A percentile compares a stretch with the other conserved stretches of the same genome.
Evolutionary conservation across 92 coral and sea anemone species (phyloP).

Genomic region (Epizoanthus scotinus): DNA sequence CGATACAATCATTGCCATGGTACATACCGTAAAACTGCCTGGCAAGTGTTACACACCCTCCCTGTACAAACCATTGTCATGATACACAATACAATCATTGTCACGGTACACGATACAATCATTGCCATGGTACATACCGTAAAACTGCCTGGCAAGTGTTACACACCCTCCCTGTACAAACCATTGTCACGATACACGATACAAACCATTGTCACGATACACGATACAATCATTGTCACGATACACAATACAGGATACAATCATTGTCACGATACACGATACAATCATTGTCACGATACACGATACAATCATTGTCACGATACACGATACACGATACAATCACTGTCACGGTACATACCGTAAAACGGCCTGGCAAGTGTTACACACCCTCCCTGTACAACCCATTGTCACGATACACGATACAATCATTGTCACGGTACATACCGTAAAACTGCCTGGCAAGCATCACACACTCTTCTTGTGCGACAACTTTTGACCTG

Average conservation of each 20-base stretch:
- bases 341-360: conserved; percentile 22
- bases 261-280: conserved; percentile 13
- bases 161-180: conserved; percentile 86
- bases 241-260: conserved; percentile 37
- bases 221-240: conserved; percentile 63
- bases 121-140: conserved; percentile 16
- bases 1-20: no score
- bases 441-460: conserved; percentile 65
- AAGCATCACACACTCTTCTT: conserved; percentile 82
- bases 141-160: conserved; percentile 66
- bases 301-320: no score
- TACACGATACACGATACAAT: conserved; percentile 90
- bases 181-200: conserved; percentile 44
- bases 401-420: conserved; percentile 87
- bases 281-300: conserved; percentile 19
- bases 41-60: conserved; percentile 84
- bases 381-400: conserved; percentile 80
- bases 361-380: conserved; percentile 68
- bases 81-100: conserved; percentile 79
- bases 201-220: conserved; percentile 78
- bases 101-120: background rate
- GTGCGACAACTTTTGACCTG: conserved; percentile 75
- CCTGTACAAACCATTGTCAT: conserved; percentile 74
- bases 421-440: conserved; percentile 45
- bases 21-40: conserved; percentile 51